phyloP scores from a whole-genome alignment of 2,797 vertebrate genomes.

The Lutjanus campechanus region DNA sequence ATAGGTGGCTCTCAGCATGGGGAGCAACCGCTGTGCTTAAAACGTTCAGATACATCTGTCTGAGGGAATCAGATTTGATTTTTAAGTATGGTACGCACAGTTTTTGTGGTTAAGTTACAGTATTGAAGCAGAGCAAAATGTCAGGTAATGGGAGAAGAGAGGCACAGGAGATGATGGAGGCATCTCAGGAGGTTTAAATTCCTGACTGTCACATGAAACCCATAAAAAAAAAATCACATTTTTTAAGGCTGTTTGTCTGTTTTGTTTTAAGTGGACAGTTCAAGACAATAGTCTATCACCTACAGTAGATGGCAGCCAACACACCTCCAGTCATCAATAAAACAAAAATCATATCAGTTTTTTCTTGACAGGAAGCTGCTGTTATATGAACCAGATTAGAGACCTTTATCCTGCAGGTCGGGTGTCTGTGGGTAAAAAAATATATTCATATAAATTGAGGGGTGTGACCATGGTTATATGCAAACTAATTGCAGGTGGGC shows the following conservation, averaged over 20 bases:
- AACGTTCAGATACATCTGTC: conserved; percentile 7
- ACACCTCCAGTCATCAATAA: too few relatives aligned
- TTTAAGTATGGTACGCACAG: neutral
- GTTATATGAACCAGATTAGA: too few relatives aligned
- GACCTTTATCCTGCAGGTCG: too few relatives aligned
- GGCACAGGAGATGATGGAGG: neutral
- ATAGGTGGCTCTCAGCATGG: neutral
- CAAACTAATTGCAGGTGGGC: too few relatives aligned
- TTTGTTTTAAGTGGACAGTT: neutral
- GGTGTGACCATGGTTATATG: too few relatives aligned
- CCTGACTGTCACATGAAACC: neutral
- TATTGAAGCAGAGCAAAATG: conserved; percentile 1
- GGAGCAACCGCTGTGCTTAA: neutral
- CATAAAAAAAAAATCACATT: neutral
- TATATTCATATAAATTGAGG: too few relatives aligned
- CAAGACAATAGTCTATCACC: too few relatives aligned
- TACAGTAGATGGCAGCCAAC: too few relatives aligned
- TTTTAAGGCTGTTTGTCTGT: neutral
- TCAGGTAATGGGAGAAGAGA: neutral
- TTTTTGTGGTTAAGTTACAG: neutral
- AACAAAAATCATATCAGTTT: too few relatives aligned
- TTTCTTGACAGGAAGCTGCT: too few relatives aligned
- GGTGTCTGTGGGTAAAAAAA: too few relatives aligned
- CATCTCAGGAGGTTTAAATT: neutral
- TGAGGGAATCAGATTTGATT: neutral